phyloP scores from a whole-genome alignment of 2,888 invertebrate genomes.

The Micropterix aruncella region DNA sequence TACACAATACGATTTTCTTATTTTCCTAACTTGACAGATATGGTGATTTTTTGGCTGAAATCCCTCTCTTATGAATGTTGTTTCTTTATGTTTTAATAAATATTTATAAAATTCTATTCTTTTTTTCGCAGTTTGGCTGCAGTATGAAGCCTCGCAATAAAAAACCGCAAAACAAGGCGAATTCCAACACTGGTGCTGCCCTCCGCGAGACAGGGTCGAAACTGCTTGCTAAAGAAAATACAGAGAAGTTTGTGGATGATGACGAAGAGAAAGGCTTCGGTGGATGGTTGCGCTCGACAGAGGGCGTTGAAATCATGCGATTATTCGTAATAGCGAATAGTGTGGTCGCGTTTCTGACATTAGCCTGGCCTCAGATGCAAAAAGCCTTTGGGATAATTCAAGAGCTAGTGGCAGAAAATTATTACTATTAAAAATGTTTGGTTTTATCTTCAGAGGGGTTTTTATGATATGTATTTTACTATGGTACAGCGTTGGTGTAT shows the following conservation, averaged over 20 bases:
- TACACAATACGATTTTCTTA: too few species aligned
- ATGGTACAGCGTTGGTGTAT: not conserved
- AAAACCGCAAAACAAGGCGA: too few species aligned
- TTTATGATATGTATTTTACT: not conserved
- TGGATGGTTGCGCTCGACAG: conserved; percentile 26
- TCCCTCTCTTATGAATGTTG: too few species aligned
- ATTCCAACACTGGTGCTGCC: not conserved
- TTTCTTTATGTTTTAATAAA: too few species aligned
- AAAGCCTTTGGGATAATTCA: conserved; percentile 36
- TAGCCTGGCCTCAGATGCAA: conserved; percentile 61
- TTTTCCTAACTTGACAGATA: too few species aligned
- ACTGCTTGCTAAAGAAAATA: too few species aligned
- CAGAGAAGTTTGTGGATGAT: not conserved
- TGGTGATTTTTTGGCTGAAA: too few species aligned
- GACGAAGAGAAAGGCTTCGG: conserved; percentile 1
- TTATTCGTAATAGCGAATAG: conserved; percentile 70
- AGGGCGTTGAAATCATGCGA: conserved; percentile 62
- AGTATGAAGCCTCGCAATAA: not conserved
- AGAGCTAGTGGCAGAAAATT: conserved; percentile 28
- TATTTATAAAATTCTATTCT: too few species aligned
- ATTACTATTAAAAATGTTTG: not conserved
- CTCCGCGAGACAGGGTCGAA: too few species aligned
- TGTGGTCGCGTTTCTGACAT: conserved; percentile 51
- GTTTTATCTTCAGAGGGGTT: not conserved
- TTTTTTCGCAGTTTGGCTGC: too few species aligned